Base-by-base conservation (phyloP, 2,797 vertebrate genomes). In the Borostomias antarcticus region DNA sequence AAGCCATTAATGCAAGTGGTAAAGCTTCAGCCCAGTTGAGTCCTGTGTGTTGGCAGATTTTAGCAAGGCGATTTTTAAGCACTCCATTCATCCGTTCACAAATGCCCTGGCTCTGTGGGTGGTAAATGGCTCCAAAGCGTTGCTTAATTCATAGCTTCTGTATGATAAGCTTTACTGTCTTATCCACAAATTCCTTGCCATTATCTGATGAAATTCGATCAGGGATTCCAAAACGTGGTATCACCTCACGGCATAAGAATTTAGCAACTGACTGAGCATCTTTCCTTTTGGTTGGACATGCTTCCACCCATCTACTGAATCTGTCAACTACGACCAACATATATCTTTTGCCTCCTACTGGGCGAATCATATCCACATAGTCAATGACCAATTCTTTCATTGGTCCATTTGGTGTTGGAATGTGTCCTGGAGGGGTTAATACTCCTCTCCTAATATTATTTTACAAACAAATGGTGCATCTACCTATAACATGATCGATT, bases 11-110 rank as follows among this genome's bases (percentile, higher is more conserved):
- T 9, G 57, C 26, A 1, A 72, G 19, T 1, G 63, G 68, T 2
- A 70, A 29, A 30, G 69, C 61, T 29, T 65, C 37, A 5, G 58
- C 4, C 69, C 69, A 69, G 2, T 72, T 69, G 6, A 62, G 5
- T 11, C 33, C 11, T 0, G 33, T 21, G 0, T 13, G 2, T 3
- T 25, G 13, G 9, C 51, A 28, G 2, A 69, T 57, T 8, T 57
- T 69, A 3, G 6, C 21, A 6, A 50, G 13, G 13, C 51, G 50
- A 17, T n/a, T 1, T 3, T 45, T 45, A 3, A 45, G 2, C 0
- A 17, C 15, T 1, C 43, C 43, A 8, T 45, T 45, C 0, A 19
- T 4, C 5, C 43, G 2, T 19, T 45, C 43, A 2, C 11, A 13
- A 1, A 19, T 45, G 1, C 68, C 68, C 4, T 62, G 60, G 8